These are phyloP conservation scores for Cantharis flavilabris DNA, from an alignment of 2,888 invertebrate species.

Conservation along the genomic window DNA sequence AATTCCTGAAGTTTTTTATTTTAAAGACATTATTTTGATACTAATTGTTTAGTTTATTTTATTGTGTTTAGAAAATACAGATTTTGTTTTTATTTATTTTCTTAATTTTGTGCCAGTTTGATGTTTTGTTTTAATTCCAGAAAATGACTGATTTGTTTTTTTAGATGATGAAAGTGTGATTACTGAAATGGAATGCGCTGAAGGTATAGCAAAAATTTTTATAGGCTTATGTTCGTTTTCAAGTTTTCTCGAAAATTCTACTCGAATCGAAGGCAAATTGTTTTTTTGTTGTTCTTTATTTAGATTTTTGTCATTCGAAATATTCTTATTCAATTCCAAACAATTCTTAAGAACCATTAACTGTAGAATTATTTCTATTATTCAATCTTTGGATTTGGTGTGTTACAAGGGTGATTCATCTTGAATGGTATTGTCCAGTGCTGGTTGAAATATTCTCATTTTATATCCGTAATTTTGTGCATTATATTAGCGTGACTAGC, in stretches of 20 bases:
- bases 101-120: background rate
- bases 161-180: background rate
- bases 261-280: too few species aligned
- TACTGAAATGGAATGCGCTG: rapidly evolving
- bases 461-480: too few species aligned
- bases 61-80: background rate
- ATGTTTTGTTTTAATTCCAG: background rate
- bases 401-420: background rate
- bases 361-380: background rate
- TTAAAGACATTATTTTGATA: background rate
- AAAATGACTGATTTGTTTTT: background rate
- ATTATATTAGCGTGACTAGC: background rate
- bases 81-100: background rate
- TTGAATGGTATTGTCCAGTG: background rate
- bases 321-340: too few species aligned
- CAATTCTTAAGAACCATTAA: background rate
- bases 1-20: too few species aligned
- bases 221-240: too few species aligned
- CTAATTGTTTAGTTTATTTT: background rate
- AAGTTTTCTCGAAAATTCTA: too few species aligned
- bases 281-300: background rate
- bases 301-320: too few species aligned
- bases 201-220: background rate
- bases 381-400: background rate
- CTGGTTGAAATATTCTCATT: too few species aligned